These are phyloP conservation scores for Capromys pilorides DNA, from an alignment of 2,797 vertebrate species.

Conservation along the genomic window DNA sequence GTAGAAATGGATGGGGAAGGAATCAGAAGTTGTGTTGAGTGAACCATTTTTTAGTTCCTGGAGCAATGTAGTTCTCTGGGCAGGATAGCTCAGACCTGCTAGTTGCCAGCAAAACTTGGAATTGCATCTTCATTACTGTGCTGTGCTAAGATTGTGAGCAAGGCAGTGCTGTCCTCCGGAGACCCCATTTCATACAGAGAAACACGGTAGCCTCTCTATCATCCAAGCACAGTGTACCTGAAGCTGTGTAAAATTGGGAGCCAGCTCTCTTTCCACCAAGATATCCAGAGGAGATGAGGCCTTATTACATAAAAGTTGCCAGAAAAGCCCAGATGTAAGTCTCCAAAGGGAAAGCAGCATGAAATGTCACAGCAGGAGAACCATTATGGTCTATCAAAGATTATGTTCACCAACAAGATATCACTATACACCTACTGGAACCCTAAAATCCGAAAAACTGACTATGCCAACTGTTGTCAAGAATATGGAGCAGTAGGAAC, in stretches of 20 bases:
- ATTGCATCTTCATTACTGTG: slow-evolving; percentile 5
- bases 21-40: slow-evolving; percentile 34
- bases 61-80: slow-evolving; percentile 48
- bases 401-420: slow-evolving; percentile 21
- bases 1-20: slow-evolving; percentile 57
- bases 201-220: slow-evolving; percentile 9
- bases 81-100: neutral
- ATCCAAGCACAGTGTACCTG: neutral
- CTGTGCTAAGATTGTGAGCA: neutral
- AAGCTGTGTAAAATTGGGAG: slow-evolving; percentile 44
- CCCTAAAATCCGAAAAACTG: slow-evolving; percentile 39
- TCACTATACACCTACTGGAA: neutral
- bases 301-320: slow-evolving; percentile 23
- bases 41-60: slow-evolving; percentile 37
- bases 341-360: slow-evolving; percentile 19
- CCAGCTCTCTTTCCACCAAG: slow-evolving; percentile 44
- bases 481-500: slow-evolving; percentile 12
- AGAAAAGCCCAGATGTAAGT: slow-evolving; percentile 14
- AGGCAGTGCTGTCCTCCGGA: slow-evolving; percentile 35
- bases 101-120: slow-evolving; percentile 54
- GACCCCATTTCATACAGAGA: slow-evolving; percentile 41
- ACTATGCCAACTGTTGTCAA: neutral
- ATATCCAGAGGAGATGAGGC: slow-evolving; percentile 30
- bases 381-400: neutral
- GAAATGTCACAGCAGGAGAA: slow-evolving; percentile 57